Base-by-base conservation (phyloP, 2,113 vertebrate species). In the Trichomycterus rosablanca region DNA sequence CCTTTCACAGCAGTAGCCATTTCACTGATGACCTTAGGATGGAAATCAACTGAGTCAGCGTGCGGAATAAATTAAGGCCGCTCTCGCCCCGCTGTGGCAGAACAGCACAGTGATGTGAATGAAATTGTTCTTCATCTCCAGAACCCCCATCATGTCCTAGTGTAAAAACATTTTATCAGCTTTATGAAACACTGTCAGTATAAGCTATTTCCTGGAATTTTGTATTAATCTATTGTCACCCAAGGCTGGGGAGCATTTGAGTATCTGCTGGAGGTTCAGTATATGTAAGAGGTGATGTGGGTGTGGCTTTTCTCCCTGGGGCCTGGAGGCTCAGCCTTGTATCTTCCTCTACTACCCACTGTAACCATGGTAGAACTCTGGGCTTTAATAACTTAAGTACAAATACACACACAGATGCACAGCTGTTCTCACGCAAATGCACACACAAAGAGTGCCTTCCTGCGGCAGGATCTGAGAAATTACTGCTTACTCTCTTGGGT, bases 1-100 rank as follows among this genome's bases (percentile, higher is more conserved):
- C 71, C 73, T 71, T 40, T 37, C 40, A 63, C 74, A 71, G 75
- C 74, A 78, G 74, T 63, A 70, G 70, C 66, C 45, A 23, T 72
- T 74, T 76, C 64, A 74, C 72, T 64, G 45, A 67, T 76, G 79
- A 78, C 78, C 77, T 72, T 45, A 66, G 37, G 59, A 72, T 63
- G 54, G 61, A 58, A 72, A 61, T 46, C 71, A 67, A 50, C 61
- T 40, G 16, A 51, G 35, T 64, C 59, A 62, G 60, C 10, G 3
- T 23, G 22, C 32, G 24, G 11, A 60, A 73, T 52, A 20, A 50
- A 69, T 62, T 28, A 57, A 30, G 30, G 28, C n/a, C 43, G 39
- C 7, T 30, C 61, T 64, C 15, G 12, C 26, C 66, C 65, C 52
- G n/a, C 28, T 26, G 53, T 45, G 23, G 63, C 8, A 56, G 54